These are phyloP conservation scores for Brachyhypopomus gauderio DNA, from an alignment of 2,113 vertebrate species.

Conservation along the genomic window DNA sequence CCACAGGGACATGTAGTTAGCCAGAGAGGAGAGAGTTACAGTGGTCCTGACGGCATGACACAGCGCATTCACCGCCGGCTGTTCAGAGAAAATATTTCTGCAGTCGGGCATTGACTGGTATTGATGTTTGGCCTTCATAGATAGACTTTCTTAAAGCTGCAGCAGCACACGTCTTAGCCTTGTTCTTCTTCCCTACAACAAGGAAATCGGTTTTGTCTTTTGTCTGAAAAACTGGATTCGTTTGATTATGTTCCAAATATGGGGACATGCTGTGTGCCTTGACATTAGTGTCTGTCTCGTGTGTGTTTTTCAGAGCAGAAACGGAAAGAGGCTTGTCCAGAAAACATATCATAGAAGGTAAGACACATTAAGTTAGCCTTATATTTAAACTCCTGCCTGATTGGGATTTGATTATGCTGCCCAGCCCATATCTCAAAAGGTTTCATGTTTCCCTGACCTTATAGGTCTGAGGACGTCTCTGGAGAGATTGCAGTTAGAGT, in stretches of 20 bases:
- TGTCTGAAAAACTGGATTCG: not conserved
- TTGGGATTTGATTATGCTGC: not conserved
- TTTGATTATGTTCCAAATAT: not conserved
- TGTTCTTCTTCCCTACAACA: too few relatives aligned
- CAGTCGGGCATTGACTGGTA: too few relatives aligned
- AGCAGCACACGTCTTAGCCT: too few relatives aligned
- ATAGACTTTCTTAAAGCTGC: too few relatives aligned
- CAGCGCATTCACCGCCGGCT: too few relatives aligned
- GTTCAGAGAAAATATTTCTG: too few relatives aligned
- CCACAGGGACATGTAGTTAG: too few relatives aligned
- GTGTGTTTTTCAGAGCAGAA: slow-evolving; percentile 83
- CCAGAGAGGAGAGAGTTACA: too few relatives aligned
- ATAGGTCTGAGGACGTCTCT: slow-evolving; percentile 87
- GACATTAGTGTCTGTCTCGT: slow-evolving; percentile 15
- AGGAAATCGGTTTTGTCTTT: not conserved
- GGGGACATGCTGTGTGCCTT: not conserved
- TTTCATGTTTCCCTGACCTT: not conserved
- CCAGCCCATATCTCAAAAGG: not conserved
- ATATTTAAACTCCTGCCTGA: too few relatives aligned
- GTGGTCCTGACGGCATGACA: too few relatives aligned
- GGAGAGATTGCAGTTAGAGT: slow-evolving; percentile 88
- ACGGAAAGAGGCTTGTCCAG: slow-evolving; percentile 89
- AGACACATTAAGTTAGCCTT: slow-evolving; percentile 3
- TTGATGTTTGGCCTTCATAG: too few relatives aligned
- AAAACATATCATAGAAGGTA: slow-evolving; percentile 96